Base-by-base conservation (phyloP, 2,888 invertebrate species). In the Caenorhabditis sinica region DNA sequence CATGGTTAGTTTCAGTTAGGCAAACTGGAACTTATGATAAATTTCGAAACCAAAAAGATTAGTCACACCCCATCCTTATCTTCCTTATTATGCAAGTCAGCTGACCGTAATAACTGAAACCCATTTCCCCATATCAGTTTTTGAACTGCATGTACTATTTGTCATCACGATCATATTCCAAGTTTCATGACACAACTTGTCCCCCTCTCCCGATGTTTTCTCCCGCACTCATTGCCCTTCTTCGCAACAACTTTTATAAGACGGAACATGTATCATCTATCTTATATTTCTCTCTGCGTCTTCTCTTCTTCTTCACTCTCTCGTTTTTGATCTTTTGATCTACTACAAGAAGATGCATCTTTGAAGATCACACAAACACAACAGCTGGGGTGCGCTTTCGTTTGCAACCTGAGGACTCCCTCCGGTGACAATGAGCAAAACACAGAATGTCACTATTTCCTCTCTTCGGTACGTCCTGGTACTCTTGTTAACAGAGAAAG, bases 291-390 rank as follows among this genome's bases (percentile, higher is more conserved):
- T n/a, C 23, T 68, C 53, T 68, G 23, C 53, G 53, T 68, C 68
- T 68, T 15, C 15, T 33, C 28, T n/a, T 51, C 68, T 53, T 53
- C 23, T 25, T 15, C 36, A 9, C 17, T 68, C 66, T 63, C 63
- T 20, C 4, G 25, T n/a, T 15, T 6, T 53, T 68, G 53, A 68
- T 68, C 68, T 68, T 51, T 53, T 53, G 68, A 68, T 53, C 51
- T n/a, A n/a, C n/a, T n/a, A n/a, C 25, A 17, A 56, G 8, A 56
- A 23, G 15, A 58, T 61, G 25, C 6, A 60, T 33, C 61, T 45
- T 49, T 49, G 49, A 49, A 49, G 49, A 49, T 49, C 49, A 20
- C 49, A 4, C 20, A 4, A 17, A 15, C n/a, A 20, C 49, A 49
- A 53, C 68, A 53, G 51, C 33, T 53, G 53, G 40, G 43, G 17